Base-by-base conservation (phyloP, 1,140 invertebrate species). In the Hypsibius dujardini region DNA sequence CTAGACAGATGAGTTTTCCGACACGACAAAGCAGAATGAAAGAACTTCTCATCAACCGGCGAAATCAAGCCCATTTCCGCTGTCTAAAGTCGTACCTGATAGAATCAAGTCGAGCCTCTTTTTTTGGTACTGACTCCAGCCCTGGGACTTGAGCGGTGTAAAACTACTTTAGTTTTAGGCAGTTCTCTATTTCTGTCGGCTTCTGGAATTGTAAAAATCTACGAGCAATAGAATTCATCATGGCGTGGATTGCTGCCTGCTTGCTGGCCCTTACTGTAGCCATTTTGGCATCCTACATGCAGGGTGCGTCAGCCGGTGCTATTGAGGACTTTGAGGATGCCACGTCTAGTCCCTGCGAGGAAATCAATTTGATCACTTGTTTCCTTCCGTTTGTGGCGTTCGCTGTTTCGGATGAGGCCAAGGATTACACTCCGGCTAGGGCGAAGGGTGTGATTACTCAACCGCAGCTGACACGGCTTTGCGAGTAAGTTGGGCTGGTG, bases 381-480 rank as follows among this genome's bases (percentile, higher is more conserved):
- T 56, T 56, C 50, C 50, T 56, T 56, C 50, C 50, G 7, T 56
- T 56, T 56, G n/a, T 56, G 50, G 7, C 50, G 7, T 56, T 7
- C 7, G 50, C 50, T n/a, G n/a, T 56, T 7, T 56, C 50, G 7
- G 50, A n/a, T 7, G 50, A 7, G 7, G 50, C 50, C n/a, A 7
- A 56, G n/a, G 7, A 56, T 7, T 56, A 7, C 50, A 56, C 50
- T 7, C 7, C 3, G 7, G 45, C 7, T 3, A 12, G 42, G 7
- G 62, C 12, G 7, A 98, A 98, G 67, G 98, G 82, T 76, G 92
- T 88, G 47, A 88, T 86, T 75, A 97, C 95, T 77, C 92, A 87
- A 40, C 97, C 84, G 77, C 88, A 87, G 40, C 97, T 82, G 77
- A 98, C 97, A 75, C 98, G 95, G 77, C 97, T n/a, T n/a, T n/a